A percentile compares a stretch with the other conserved stretches of the same genome.
phyloP scores from a whole-genome alignment of 1,140 invertebrate species.

The Orchesella cincta region DNA sequence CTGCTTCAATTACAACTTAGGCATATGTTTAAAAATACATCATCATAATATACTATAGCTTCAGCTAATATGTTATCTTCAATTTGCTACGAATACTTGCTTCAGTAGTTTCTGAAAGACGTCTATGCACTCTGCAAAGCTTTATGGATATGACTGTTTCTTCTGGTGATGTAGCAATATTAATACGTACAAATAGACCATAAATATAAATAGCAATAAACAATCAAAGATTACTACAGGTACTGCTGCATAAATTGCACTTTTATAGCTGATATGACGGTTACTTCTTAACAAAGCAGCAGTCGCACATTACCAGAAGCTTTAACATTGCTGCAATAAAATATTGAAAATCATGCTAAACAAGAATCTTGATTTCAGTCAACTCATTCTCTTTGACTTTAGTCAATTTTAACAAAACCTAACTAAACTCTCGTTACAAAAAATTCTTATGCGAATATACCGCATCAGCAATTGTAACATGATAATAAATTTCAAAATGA shows the following conservation, averaged over 20 bases:
- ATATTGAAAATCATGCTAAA: background rate
- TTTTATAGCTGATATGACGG: background rate
- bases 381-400: background rate
- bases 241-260: background rate
- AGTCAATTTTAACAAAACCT: background rate
- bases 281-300: background rate
- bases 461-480: too few species aligned
- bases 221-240: too few species aligned
- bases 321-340: background rate
- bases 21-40: too few species aligned
- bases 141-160: background rate
- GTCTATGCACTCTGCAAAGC: background rate
- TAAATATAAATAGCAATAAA: background rate
- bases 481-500: too few species aligned
- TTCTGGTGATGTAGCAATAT: background rate
- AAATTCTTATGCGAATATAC: too few species aligned
- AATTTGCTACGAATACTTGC: background rate
- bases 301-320: background rate
- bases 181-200: background rate
- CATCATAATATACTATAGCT: background rate
- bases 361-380: background rate
- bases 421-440: background rate
- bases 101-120: background rate
- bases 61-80: background rate
- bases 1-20: too few species aligned